These are phyloP conservation scores for Drosophila eohydei DNA, from an alignment of 2,888 invertebrate species.

Conservation along the genomic window DNA sequence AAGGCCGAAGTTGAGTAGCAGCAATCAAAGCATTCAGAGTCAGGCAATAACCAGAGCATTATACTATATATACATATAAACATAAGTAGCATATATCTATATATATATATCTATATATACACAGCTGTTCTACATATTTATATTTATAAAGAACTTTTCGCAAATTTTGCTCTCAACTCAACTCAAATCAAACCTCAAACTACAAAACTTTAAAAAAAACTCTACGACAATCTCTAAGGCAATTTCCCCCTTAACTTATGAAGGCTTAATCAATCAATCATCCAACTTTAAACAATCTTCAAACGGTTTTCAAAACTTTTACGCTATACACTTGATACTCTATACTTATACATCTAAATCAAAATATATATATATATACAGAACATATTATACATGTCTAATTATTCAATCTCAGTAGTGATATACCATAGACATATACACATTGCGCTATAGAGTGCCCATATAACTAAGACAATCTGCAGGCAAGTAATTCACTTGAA, in stretches of 20 bases:
- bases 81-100: constrained; percentile 32
- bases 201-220: constrained; percentile 39
- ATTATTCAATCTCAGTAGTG: constrained; percentile 66
- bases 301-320: constrained; percentile 63
- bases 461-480: constrained; percentile 37
- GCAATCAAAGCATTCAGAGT: constrained; percentile 51
- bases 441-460: constrained; percentile 32
- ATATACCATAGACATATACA: constrained; percentile 49
- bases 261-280: constrained; percentile 55
- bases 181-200: constrained; percentile 58
- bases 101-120: constrained; percentile 32
- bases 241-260: constrained; percentile 40
- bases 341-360: constrained; percentile 42
- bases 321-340: constrained; percentile 42
- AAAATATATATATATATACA: constrained; percentile 31
- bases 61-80: constrained; percentile 34
- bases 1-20: constrained; percentile 48
- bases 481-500: constrained; percentile 29
- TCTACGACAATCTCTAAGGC: constrained; percentile 76
- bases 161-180: constrained; percentile 66
- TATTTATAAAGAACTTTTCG: constrained; percentile 71
- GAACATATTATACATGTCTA: constrained; percentile 50
- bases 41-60: constrained; percentile 44
- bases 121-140: constrained; percentile 51
- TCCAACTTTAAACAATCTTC: constrained; percentile 67